Percentiles rank a stretch among this genome's conserved stretches.
phyloP scores from a whole-genome alignment of 2,888 invertebrate genomes.

The Zelleria hepariella region DNA sequence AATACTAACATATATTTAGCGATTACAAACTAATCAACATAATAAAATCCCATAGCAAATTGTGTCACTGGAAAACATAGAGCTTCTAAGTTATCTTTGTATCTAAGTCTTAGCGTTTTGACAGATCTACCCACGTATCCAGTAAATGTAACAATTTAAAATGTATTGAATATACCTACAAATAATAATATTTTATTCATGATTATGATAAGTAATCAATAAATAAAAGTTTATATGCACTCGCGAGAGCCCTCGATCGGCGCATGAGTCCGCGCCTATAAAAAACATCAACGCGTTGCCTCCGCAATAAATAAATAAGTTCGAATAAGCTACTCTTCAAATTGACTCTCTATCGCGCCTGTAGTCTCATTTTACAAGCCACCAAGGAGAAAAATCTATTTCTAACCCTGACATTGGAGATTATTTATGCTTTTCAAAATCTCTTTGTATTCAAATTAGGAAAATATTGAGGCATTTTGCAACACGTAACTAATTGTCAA shows the following conservation, averaged over 20 bases:
- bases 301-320: conserved; percentile 17
- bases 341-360: background rate
- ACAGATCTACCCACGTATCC: background rate
- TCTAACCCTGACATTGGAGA: background rate
- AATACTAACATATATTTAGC: background rate
- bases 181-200: too few relatives aligned
- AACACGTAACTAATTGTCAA: background rate
- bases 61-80: background rate
- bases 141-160: background rate
- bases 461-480: background rate
- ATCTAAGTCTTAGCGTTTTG: background rate
- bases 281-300: conserved; percentile 49
- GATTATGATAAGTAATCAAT: too few relatives aligned
- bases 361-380: background rate
- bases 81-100: background rate
- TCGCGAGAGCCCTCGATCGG: conserved; percentile 11
- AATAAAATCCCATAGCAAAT: too few relatives aligned
- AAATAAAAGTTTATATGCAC: background rate
- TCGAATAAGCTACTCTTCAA: conserved; percentile 1
- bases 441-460: background rate
- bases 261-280: conserved; percentile 13
- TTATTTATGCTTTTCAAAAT: background rate
- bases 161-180: too few relatives aligned
- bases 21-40: too few relatives aligned
- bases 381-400: background rate